Base-by-base conservation (phyloP, 2,888 invertebrate genomes). In the Helicoverpa assulta region DNA sequence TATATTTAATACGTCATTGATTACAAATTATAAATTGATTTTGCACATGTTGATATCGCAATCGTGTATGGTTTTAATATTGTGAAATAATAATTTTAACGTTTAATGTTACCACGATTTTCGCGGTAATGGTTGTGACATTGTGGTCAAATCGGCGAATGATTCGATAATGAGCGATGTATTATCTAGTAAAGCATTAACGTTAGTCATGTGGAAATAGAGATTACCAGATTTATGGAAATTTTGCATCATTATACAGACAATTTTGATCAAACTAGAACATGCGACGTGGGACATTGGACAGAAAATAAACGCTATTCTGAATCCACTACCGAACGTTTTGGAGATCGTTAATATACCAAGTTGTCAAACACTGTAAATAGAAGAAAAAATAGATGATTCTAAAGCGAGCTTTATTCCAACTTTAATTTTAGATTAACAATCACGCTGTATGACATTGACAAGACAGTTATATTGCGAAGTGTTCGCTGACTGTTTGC, bases 71-170 rank as follows among this genome's bases (percentile, higher is more conserved):
- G 56, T 69, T 54, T 37, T 18, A 62, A 58, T 73, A 66, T 55
- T 40, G 50, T 70, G 58, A 66, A 78, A 82, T 81, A 78, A 83
- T 81, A 67, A 75, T 70, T 55, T 71, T 75, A 71, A 62, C 57
- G 50, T 70, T 78, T 61, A 70, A 75, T 67, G 52, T 63, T 29
- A 58, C 65, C 64, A 50, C 61, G 29, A 50, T 61, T 67, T 65
- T 71, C 29, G 66, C 60, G 55, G 73, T 63, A 67, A 74, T 60
- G 33, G 63, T 68, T 70, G 47, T 70, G 69, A 67, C 66, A 72
- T 60, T 78, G 67, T 58, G 66, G 62, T 56, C 29, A 69, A 78
- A 76, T 76, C 50, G 18, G 52, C 37, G 10, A 14, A 59, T 71
- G 53, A 65, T 67, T 70, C 59, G 55, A 65, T 80, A 76, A 80